phyloP scores from a whole-genome alignment of 2,888 invertebrate genomes.

The Diplazon laetatorius region DNA sequence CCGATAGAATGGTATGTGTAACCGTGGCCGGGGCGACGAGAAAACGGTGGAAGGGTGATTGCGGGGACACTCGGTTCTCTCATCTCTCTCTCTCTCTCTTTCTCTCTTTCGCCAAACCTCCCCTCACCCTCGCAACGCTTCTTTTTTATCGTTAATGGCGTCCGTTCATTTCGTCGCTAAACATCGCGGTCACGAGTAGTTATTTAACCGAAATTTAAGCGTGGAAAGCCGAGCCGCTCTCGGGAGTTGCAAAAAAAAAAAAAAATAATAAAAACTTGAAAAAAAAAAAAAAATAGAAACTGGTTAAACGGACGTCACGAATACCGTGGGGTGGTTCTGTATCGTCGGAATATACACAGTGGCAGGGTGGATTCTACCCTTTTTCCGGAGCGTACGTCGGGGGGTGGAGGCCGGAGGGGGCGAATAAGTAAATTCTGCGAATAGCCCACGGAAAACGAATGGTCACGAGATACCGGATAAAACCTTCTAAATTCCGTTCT shows the following conservation, averaged over 20 bases:
- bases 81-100: constrained; percentile 73
- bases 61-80: constrained; percentile 36
- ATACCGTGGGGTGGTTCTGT: constrained; percentile 39
- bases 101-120: too few species aligned
- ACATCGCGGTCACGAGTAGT: constrained; percentile 77
- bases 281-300: too few species aligned
- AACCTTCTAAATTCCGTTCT: constrained; percentile 10
- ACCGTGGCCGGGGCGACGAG: constrained; percentile 34
- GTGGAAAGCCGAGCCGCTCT: constrained; percentile 68
- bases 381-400: constrained; percentile 5
- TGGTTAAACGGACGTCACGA: constrained; percentile 61
- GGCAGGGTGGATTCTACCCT: constrained; percentile 17
- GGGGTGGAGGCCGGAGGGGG: too few species aligned
- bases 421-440: constrained; percentile 60
- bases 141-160: constrained; percentile 81
- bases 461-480: constrained; percentile 18
- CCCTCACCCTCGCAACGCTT: constrained; percentile 69
- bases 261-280: constrained; percentile 61
- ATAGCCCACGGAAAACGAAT: constrained; percentile 21
- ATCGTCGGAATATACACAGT: constrained; percentile 25
- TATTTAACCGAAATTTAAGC: constrained; percentile 80
- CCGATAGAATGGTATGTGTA: constrained; percentile 55
- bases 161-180: constrained; percentile 81
- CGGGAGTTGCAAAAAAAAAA: too few species aligned
- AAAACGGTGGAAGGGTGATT: constrained; percentile 49